These are phyloP conservation scores for Scrobipalpa costella DNA, from an alignment of 2,888 invertebrate genomes.

Conservation along the genomic window DNA sequence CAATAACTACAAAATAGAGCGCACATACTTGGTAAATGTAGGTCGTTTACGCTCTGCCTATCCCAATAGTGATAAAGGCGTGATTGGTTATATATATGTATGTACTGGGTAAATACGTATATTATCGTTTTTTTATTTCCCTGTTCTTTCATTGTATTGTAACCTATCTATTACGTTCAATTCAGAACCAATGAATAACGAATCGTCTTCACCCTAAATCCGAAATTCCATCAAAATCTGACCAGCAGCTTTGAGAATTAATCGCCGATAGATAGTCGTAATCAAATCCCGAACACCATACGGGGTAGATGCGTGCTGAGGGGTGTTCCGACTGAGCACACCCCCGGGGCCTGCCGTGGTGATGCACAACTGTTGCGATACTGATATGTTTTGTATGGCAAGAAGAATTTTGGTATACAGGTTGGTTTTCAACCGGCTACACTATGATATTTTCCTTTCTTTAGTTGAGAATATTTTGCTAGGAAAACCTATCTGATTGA, in stretches of 20 bases:
- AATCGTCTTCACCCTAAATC: slow-evolving; percentile 28
- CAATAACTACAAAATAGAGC: no score
- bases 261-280: slow-evolving; percentile 54
- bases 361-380: slow-evolving; percentile 62
- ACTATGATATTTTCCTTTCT: no score
- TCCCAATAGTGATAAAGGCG: no score
- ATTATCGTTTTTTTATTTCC: no score
- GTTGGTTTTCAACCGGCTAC: no score
- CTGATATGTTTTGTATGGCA: slow-evolving; percentile 56
- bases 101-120: no score
- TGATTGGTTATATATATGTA: no score
- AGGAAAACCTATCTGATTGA: no score
- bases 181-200: background rate
- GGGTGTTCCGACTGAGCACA: slow-evolving; percentile 50
- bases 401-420: background rate
- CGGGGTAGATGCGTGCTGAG: slow-evolving; percentile 34
- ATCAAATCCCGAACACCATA: slow-evolving; percentile 56
- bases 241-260: slow-evolving; percentile 46
- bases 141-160: background rate
- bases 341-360: slow-evolving; percentile 49
- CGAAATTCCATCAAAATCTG: slow-evolving; percentile 39
- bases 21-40: no score
- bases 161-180: background rate
- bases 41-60: no score
- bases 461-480: no score